Evolutionary conservation across 2,797 vertebrate species (phyloP).

Genomic region (Morus bassanus): DNA sequence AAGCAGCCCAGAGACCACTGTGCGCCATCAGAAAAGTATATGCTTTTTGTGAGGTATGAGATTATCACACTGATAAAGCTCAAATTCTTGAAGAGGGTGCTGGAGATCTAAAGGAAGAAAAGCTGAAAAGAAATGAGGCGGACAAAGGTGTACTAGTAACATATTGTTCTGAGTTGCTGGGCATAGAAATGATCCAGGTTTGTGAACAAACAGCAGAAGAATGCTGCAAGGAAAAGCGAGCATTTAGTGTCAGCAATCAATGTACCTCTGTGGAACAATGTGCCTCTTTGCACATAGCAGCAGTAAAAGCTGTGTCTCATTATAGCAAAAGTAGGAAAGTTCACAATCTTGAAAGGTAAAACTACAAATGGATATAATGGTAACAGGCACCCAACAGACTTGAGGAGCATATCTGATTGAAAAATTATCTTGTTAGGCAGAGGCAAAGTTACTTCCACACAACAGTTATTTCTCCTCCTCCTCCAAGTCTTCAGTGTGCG

Average conservation of each 20-base stretch:
- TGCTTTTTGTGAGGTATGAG: neutral
- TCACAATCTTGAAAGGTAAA: neutral
- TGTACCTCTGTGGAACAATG: neutral
- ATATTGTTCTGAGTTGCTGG: neutral
- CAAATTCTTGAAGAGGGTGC: neutral
- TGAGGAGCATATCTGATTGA: neutral
- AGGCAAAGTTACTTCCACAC: neutral
- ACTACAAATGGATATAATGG: neutral
- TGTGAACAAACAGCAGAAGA: neutral
- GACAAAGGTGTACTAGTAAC: neutral
- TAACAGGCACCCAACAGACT: neutral
- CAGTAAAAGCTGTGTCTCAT: neutral
- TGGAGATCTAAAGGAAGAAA: neutral
- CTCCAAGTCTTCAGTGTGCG: neutral
- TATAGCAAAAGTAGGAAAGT: neutral
- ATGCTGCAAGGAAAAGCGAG: rapidly evolving
- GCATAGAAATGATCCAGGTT: neutral
- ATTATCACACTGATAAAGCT: neutral
- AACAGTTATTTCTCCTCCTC: neutral
- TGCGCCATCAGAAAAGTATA: neutral
- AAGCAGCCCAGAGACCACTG: neutral
- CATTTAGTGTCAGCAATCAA: rapidly evolving
- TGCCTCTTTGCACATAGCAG: neutral
- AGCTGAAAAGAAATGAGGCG: neutral
- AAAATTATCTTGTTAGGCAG: neutral